Evolutionary conservation across 1,140 invertebrate genomes (phyloP).

Genomic region (Mizuhopecten yessoensis): DNA sequence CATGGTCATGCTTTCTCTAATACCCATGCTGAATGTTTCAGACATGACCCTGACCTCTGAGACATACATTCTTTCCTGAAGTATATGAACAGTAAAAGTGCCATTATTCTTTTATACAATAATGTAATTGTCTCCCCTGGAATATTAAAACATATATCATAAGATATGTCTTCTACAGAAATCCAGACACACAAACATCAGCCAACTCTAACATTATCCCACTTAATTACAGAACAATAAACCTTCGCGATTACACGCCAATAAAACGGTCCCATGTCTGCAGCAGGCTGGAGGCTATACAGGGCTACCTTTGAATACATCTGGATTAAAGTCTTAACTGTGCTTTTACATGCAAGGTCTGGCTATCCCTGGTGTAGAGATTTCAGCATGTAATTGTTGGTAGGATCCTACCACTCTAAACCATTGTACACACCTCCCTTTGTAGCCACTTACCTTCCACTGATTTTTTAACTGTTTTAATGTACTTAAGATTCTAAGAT

Average conservation of each 20-base stretch:
- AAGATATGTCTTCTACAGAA: not conserved
- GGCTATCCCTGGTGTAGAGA: not conserved
- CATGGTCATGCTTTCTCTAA: no score
- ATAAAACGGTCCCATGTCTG: not conserved
- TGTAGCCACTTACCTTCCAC: no score
- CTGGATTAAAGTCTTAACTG: not conserved
- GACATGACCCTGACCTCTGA: no score
- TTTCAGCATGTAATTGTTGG: not conserved
- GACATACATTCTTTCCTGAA: no score
- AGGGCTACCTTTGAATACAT: not conserved
- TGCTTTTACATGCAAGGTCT: not conserved
- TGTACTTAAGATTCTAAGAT: no score
- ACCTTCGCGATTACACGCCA: not conserved
- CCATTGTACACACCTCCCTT: not conserved
- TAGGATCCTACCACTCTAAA: not conserved
- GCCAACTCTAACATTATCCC: not conserved
- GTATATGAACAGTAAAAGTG: no score
- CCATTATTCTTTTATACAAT: no score
- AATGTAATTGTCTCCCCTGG: no score
- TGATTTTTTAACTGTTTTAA: no score
- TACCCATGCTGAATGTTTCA: no score
- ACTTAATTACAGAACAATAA: slow-evolving; percentile 20
- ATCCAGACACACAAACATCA: not conserved
- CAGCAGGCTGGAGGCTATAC: not conserved
- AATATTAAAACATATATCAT: no score